Base-by-base conservation (phyloP, 2,888 invertebrate genomes). In the Trachelus troglodyta region DNA sequence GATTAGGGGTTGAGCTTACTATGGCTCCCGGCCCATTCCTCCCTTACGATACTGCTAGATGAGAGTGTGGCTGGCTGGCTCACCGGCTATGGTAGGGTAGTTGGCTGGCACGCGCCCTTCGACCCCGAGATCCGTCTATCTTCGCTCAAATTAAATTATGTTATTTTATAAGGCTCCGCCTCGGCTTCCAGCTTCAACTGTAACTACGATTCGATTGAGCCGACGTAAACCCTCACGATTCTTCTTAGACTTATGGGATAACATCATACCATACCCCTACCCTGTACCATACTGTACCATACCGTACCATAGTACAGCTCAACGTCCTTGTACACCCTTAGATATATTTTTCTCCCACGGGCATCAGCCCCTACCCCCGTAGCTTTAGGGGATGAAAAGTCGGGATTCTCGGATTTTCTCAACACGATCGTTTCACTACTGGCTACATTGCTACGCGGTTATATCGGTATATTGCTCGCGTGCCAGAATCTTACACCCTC, bases 81-180 rank as follows among this genome's bases (percentile, higher is more conserved):
- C 56, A 56, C 56, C 23, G 56, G 56, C 56, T 23, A 23, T 2
- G 56, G 56, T 56, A 56, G 56, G 56, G 56, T 75, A 73, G 80
- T 77, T 77, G 56, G 75, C 78, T 79, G 83, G 83, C 85, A 84
- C 86, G 86, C 84, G 85, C 79, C 83, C 81, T 79, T 78, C 81
- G 81, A 79, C 69, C 75, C 37, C 69, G 34, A 35, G 75, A 74
- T 69, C 56, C n/a, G 75, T n/a, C 35, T 79, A 82, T 81, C 82
- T 82, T 31, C 80, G 79, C 79, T 76, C 80, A 80, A 79, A 79
- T 79, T 80, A 81, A 83, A 83, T 85, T 81, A 81, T 82, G 81
- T 83, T 83, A 83, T 82, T 83, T 81, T 81, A 82, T 81, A 80
- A 83, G 82, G 74, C 79, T 80, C 56, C 56, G 56, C 56, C 56